Evolutionary conservation across 92 coral and sea anemone species (phyloP), one percentile per base, ranked within the genome.

Genomic region (Siderastrea radians): DNA sequence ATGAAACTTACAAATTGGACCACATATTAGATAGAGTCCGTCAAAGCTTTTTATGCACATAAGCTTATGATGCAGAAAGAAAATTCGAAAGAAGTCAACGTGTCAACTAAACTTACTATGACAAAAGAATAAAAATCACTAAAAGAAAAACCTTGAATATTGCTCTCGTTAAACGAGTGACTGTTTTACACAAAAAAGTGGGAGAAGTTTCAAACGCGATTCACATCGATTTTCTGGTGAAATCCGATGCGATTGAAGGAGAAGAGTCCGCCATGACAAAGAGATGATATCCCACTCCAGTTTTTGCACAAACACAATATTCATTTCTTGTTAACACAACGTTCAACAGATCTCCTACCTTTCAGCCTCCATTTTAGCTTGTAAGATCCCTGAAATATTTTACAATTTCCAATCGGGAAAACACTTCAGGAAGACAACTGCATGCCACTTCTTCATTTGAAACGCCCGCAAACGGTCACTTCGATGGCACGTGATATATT

Each of bases 391-490:
- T 11, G 43, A 70, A 87, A 48, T 55, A 47, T 49, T 19, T 45
- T 19, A 62, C n/a, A 17, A 53, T 38, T 50, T 53, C 48, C 60
- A 59, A 71, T 5, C 38, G 14, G 1, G 38, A 52, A 62, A 53
- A 19, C 16, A 57, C 81, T 50, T 5, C 11, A 38, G 61, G 46
- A 53, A 65, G 54, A 82, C 58, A 49, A 72, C 81, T 14, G 81
- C 49, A 46, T 11, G 65, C 68, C 67, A 1, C 48, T 43, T 12
- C 17, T 13, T 3, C 75, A 69, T 93, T 95, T 93, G 96, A 95
- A 95, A 86, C 63, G 69, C 94, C 96, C 96, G 96, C 98, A 95
- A 94, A 95, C 95, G 93, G 95, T 91, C 93, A 26, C 79, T 72
- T 70, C 15, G 3, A 43, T 72, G 80, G 57, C 98, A 95, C 95